Base-by-base conservation (phyloP, 1,140 invertebrate species). In the Temnothorax longispinosus region DNA sequence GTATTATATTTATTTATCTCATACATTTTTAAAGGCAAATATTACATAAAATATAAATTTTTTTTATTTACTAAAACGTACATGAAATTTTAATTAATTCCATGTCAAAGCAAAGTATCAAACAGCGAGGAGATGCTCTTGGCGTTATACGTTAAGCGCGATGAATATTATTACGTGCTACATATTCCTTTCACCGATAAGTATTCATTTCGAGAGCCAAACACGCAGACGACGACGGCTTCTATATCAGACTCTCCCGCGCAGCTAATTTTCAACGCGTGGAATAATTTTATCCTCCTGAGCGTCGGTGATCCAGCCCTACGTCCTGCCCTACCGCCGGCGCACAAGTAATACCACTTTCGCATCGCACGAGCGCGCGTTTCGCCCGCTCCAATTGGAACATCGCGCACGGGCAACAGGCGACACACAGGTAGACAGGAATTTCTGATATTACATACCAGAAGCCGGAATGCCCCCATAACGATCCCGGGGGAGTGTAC, bases 381-480 rank as follows among this genome's bases (percentile, higher is more conserved):
- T 54, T 87, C 89, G 78, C 86, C 74, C 71, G 87, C 82, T 90
- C 89, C 87, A 90, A 91, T 90, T 91, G 89, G 87, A 91, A 87
- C 90, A 89, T 89, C 85, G 76, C 87, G 89, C 78, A 89, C 89
- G 47, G 90, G 87, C 90, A 92, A 90, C 89, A 91, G 87, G 89
- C 92, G 91, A 93, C 92, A 93, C 89, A 87, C 91, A 91, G 88
- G 91, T 91, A 93, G 93, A 90, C 88, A 93, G 93, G 93, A 94
- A 94, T 94, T 93, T 93, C 92, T 93, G 90, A 93, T 94, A 94
- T 94, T 93, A 93, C 93, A 94, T 94, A 94, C 93, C 93, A 92
- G 89, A 92, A 92, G 77, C 88, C 87, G 93, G 93, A 93, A 93
- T 93, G 91, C 89, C 89, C 90, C 88, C 89, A 81, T 92, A 91